Evolutionary conservation across 1,140 invertebrate species (phyloP), one percentile per base, ranked within the genome.

Genomic region (Chrysomallon squamiferum): DNA sequence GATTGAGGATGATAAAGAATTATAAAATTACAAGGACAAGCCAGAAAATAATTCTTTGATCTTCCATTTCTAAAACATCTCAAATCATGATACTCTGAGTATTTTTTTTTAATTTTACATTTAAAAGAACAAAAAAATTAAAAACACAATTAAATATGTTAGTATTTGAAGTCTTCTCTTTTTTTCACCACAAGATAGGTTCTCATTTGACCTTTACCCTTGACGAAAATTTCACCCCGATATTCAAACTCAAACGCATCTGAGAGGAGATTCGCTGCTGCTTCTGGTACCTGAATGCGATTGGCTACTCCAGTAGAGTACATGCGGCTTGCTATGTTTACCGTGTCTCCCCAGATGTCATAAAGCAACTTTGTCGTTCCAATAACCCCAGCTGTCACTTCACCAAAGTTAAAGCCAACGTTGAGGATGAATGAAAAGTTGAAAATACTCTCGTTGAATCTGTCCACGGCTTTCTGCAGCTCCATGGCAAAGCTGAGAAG

Each of bases 341-440:
- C 96, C 0, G 96, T 95, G 85, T 99, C 96, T 0, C 97, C 96
- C 97, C 97, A 99, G 59, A 99, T 98, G 83, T 98, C 97, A 73
- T 97, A 99, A 77, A 96, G 95, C 20, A 98, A 87, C 80, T 98
- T 98, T 0, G 93, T 94, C 0, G 95, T 97, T 0, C 96, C 96
- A 56, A 98, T 97, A 0, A 99, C 95, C 4, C 96, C 97, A 0
- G 95, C 94, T 0, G 95, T 96, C 0, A 97, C 94, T 73, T 97
- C 94, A 0, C 96, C 96, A 75, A 83, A 86, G 79, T 89, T 89
- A 69, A 84, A 88, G 20, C 89, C 89, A 65, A 90, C 87, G 47
- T 94, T 89, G n/a, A 98, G 80, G n/a, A 95, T 91, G 43, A 97
- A 89, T 83, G 95, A 92, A 58, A 97, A 89, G 84, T 96, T 94